Evolutionary conservation across 2,113 vertebrate genomes (phyloP), one percentile per base, ranked within the genome.

Genomic region (Calyptomena viridis): DNA sequence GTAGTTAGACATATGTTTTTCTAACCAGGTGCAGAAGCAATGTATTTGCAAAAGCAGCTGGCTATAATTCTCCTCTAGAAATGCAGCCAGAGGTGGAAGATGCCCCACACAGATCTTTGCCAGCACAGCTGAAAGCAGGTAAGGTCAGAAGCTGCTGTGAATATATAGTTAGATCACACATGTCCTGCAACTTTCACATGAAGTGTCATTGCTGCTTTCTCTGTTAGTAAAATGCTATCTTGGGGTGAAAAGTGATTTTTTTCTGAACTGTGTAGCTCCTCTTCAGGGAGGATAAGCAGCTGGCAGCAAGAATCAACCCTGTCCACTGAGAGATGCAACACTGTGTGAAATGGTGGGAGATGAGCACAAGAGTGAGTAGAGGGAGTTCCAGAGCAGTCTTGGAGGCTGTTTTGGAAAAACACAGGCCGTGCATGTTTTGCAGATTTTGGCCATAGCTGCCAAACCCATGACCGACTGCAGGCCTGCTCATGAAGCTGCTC

Each of bases 351-450:
- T 1, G 8, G 14, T 5, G 3, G 5, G 25, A n/a, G 9, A 46
- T 40, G 31, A 85, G 28, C 1, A 1, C 0, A 0, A 18, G 40
- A 64, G 11, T 1, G 2, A 78, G 31, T 40, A 66, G 35, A 18
- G 15, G 37, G n/a, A 72, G 23, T 30, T 24, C 30, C 6, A 1
- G 52, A 68, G 71, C 56, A 56, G 49, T 11, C 40, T 69, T 1
- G 0, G 55, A 53, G 33, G 13, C 20, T 69, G 47, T 62, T 88
- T 74, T 67, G 63, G 60, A 60, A 90, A 80, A 90, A 33, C 19
- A 27, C 6, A 15, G 1, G 19, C 9, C 0, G 0, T 44, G 13
- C 0, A 0, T 44, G 53, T 71, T 90, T 71, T 74, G 46, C 39
- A 55, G 66, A 37, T 83, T 72, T 90, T 4, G 5, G 24, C n/a